Conservation (phyloP, 2,113 vertebrate genomes). For the Notarius lentiginosus region DNA sequence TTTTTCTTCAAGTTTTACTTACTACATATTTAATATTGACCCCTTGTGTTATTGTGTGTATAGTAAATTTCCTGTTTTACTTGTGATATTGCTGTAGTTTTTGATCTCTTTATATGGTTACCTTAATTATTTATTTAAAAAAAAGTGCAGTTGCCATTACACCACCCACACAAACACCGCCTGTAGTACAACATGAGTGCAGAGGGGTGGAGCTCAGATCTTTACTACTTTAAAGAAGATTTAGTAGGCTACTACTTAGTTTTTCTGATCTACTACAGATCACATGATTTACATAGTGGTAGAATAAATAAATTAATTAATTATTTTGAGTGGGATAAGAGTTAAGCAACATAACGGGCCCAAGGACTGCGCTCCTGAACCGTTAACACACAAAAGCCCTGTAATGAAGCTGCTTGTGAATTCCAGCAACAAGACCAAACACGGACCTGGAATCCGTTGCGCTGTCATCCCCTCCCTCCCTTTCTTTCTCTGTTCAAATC, state of each 20-base stretch:
- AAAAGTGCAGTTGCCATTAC: not conserved
- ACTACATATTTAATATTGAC: not conserved
- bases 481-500: not conserved
- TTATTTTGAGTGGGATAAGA: not conserved
- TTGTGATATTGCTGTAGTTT: not conserved
- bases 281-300: not conserved
- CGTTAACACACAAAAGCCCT: conserved; percentile 49
- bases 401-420: conserved; percentile 59
- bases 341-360: conserved; percentile 45
- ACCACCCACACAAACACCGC: not conserved
- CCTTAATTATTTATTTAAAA: not conserved
- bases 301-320: not conserved
- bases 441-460: conserved; percentile 70
- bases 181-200: not conserved
- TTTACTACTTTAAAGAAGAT: not conserved
- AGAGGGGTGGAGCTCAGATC: not conserved
- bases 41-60: not conserved
- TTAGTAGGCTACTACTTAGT: too few species aligned
- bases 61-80: not conserved
- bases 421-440: conserved; percentile 77
- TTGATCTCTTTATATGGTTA: not conserved
- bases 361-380: conserved; percentile 24
- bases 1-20: not conserved
- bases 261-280: not conserved
- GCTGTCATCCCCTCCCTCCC: conserved; percentile 36